phyloP scores from a whole-genome alignment of 2,797 vertebrate species.

The Rhinichthys osculus region DNA sequence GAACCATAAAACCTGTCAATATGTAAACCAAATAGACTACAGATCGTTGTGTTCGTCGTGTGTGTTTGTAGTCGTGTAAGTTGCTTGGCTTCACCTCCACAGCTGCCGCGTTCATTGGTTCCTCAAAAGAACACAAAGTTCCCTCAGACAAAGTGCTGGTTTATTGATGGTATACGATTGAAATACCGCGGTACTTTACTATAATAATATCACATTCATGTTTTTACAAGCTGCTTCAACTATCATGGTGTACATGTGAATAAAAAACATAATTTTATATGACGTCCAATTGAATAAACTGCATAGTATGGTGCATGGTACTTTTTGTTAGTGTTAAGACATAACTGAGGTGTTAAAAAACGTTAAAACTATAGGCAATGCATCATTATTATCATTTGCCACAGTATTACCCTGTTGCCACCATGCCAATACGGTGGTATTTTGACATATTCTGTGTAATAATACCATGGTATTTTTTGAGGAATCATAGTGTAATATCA shows the following conservation, averaged over 20 bases:
- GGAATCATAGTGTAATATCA: not conserved
- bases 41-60: not conserved
- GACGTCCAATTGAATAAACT: too few species aligned
- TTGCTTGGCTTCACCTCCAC: slow-evolving; percentile 9
- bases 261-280: too few species aligned
- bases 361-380: too few species aligned
- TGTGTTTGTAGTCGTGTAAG: not conserved
- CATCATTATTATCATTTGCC: not conserved
- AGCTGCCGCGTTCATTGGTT: not conserved
- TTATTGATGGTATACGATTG: too few species aligned
- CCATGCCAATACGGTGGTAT: not conserved
- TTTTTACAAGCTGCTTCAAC: too few species aligned
- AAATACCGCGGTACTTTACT: not conserved
- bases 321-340: too few species aligned
- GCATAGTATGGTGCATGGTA: too few species aligned
- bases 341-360: not conserved
- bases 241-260: too few species aligned
- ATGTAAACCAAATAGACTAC: not conserved
- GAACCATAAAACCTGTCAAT: slow-evolving; percentile 45
- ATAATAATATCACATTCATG: too few species aligned
- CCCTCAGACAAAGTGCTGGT: not conserved
- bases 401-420: too few species aligned
- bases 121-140: slow-evolving; percentile 35
- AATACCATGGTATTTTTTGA: not conserved
- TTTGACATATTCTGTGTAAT: not conserved